A percentile compares a stretch with the other conserved stretches of the same genome.
phyloP scores from a whole-genome alignment of 2,113 vertebrate genomes.

The Noctilio leporinus region DNA sequence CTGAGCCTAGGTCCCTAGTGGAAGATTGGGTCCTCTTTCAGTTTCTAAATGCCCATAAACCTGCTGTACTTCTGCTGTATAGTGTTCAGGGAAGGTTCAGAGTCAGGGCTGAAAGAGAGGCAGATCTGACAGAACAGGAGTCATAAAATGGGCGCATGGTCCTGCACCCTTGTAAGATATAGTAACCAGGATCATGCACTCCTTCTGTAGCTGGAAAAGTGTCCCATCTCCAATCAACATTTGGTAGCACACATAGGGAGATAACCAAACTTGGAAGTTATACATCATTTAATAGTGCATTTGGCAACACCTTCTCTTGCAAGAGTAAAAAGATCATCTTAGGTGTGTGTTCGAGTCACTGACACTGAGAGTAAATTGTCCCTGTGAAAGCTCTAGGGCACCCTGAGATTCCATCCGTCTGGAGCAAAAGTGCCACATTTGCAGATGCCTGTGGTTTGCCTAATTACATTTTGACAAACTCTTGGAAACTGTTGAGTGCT shows the following conservation, averaged over 20 bases:
- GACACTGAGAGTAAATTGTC: conserved; percentile 13
- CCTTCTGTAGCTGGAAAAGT: not conserved
- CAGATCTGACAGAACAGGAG: not conserved
- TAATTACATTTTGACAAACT: conserved; percentile 71
- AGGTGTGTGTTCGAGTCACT: not conserved
- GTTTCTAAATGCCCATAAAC: too few relatives aligned
- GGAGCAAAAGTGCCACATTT: conserved; percentile 36
- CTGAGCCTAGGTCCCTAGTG: not conserved
- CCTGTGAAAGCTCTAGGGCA: conserved; percentile 41
- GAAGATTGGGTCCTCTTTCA: not conserved
- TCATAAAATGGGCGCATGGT: too few relatives aligned
- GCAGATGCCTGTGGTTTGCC: conserved; percentile 62
- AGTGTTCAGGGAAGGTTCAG: not conserved
- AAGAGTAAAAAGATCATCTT: conserved; percentile 39
- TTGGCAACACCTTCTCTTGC: not conserved
- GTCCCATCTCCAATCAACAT: not conserved
- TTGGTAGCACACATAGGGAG: not conserved
- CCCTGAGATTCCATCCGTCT: conserved; percentile 42
- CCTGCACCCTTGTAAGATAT: too few relatives aligned
- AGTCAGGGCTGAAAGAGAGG: not conserved
- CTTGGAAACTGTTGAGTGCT: not conserved
- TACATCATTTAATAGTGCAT: not conserved
- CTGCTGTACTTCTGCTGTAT: not conserved
- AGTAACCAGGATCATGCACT: too few relatives aligned
- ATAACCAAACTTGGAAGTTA: not conserved